Evolutionary conservation across 2,797 vertebrate genomes (phyloP), one percentile per base, ranked within the genome.

Genomic region (Acanthurus leucopareius): DNA sequence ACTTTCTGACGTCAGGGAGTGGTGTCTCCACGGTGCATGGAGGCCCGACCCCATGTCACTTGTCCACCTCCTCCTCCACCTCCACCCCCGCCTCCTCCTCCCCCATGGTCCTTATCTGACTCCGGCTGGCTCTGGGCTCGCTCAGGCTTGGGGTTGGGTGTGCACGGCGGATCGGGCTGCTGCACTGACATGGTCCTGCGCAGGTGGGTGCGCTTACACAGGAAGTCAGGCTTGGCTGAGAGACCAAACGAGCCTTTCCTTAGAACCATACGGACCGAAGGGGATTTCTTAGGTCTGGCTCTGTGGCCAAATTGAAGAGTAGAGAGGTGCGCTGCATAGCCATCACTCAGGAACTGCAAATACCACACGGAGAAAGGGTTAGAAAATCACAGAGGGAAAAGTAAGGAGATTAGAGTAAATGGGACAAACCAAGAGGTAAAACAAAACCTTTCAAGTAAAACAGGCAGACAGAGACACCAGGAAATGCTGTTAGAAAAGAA

Each of bases 101-200:
- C 93, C 28, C 96, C 95, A 0, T 95, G 97, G 91, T 99, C 98
- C 86, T 99, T 98, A 90, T 99, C 97, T 0, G 97, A 97, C 88
- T 99, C 98, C 0, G 98, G 98, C 89, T 99, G 98, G 93, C 98
- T 99, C 94, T 99, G 98, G 38, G 98, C 98, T 40, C 98, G 95
- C 92, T 99, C 98, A 0, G 98, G 98, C 89, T 99, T 99, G 78
- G 97, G 98, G 90, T 97, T 97, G 77, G 93, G 78, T 0, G 92
- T 85, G 62, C 95, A 95, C 0, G 98, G 98, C 0, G 98, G 97
- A 80, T 99, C 97, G 0, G 98, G 97, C 79, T 99, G 98, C 90
- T 99, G 98, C 25, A 99, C 98, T 0, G 98, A 99, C 97, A 99
- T 97, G 87, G 98, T 97, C 89, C 98, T 93, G 48, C 97, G 97